Conservation (phyloP, 2,888 invertebrate species). For the Sinhomidia bicolor region DNA sequence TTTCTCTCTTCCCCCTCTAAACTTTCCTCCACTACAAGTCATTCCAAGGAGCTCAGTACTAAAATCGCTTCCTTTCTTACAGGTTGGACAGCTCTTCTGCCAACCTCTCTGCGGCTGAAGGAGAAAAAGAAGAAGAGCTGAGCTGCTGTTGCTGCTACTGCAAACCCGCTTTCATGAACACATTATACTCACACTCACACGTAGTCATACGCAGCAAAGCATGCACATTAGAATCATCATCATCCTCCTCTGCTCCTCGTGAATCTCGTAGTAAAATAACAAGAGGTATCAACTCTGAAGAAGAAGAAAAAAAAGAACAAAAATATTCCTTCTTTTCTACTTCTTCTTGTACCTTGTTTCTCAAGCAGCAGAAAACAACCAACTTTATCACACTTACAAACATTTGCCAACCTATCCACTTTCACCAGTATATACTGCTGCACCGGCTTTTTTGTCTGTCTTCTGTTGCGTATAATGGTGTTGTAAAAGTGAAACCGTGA, state of each 20-base stretch:
- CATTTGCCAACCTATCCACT: background rate
- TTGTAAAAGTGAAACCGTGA: conserved; percentile 65
- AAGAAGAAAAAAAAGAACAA: background rate
- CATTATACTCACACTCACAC: background rate
- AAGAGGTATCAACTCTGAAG: background rate
- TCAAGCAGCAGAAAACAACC: background rate
- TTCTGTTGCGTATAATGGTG: conserved; percentile 63
- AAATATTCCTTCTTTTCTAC: too few relatives aligned
- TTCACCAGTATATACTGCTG: too few relatives aligned
- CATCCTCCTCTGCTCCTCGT: background rate
- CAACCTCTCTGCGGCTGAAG: conserved; percentile 4
- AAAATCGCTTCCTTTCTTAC: conserved; percentile 64
- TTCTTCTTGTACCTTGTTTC: too few relatives aligned
- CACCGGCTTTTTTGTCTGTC: conserved; percentile 56
- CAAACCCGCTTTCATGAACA: conserved; percentile 47
- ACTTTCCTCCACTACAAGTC: conserved; percentile 50
- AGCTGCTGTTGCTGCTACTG: too few relatives aligned
- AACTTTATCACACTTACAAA: background rate
- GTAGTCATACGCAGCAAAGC: conserved; percentile 9
- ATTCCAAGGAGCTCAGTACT: conserved; percentile 50
- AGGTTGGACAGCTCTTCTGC: conserved; percentile 50
- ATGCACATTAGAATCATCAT: too few relatives aligned
- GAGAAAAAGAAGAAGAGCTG: conserved; percentile 19
- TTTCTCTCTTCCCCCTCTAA: background rate
- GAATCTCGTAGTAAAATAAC: conserved; percentile 29